Conservation (phyloP, 2,797 vertebrate genomes). For the Podarcis lilfordi region DNA sequence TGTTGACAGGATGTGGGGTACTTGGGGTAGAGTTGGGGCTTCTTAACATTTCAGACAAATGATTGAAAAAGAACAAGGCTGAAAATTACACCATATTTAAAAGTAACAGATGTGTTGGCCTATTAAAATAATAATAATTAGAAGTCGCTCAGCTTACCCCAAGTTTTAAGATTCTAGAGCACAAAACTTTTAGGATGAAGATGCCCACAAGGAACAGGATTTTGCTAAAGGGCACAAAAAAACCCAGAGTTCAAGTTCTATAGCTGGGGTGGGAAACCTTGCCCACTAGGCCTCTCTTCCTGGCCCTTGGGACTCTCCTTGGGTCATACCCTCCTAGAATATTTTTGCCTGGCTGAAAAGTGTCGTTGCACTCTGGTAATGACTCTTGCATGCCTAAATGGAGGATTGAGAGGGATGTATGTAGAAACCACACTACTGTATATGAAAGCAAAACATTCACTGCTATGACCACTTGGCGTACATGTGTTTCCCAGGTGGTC, state of each 20-base stretch:
- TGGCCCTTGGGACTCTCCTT: too few species aligned
- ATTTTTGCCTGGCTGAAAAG: too few species aligned
- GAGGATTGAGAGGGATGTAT: too few species aligned
- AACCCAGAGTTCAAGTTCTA: neutral
- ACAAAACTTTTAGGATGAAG: neutral
- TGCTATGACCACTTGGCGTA: too few species aligned
- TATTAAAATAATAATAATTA: neutral
- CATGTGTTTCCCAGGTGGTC: too few species aligned
- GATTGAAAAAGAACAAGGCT: slow-evolving; percentile 39
- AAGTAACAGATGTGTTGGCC: slow-evolving; percentile 37
- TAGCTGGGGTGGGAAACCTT: too few species aligned
- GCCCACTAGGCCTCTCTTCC: too few species aligned
- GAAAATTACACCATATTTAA: slow-evolving; percentile 55
- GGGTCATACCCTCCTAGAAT: too few species aligned
- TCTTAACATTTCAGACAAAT: slow-evolving; percentile 70
- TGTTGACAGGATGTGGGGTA: slow-evolving; percentile 8
- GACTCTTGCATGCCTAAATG: too few species aligned
- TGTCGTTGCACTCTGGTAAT: too few species aligned
- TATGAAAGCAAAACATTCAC: too few species aligned
- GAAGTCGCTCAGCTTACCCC: neutral
- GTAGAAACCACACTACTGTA: too few species aligned
- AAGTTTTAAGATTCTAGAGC: neutral
- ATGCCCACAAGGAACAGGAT: neutral
- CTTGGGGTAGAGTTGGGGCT: slow-evolving; percentile 53
- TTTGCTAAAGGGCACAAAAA: accelerated